Conservation (phyloP, 2,888 invertebrate genomes). For the Phasia obesa region DNA sequence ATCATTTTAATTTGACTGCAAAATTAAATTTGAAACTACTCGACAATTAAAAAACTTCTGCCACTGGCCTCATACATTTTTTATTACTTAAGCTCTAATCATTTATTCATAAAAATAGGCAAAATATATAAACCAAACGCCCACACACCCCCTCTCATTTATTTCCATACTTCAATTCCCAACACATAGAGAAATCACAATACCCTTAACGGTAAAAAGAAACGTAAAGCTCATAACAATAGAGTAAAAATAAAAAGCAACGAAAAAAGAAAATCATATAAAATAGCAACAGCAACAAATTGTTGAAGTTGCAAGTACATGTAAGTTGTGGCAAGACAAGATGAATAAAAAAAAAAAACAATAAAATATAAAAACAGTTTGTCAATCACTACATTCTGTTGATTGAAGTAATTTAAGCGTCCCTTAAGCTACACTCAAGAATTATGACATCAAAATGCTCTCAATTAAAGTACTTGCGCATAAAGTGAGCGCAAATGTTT, state of each 20-base stretch:
- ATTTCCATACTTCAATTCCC: slow-evolving; percentile 4
- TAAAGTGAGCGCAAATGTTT: slow-evolving; percentile 61
- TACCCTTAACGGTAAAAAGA: slow-evolving; percentile 15
- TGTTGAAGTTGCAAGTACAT: background rate
- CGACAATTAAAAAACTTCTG: background rate
- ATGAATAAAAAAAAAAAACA: background rate
- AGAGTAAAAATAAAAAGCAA: slow-evolving; percentile 24
- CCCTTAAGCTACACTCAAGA: slow-evolving; percentile 72
- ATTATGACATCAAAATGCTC: slow-evolving; percentile 80
- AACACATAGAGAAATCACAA: slow-evolving; percentile 26
- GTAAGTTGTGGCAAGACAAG: background rate
- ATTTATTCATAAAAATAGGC: slow-evolving; percentile 56
- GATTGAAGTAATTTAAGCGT: slow-evolving; percentile 74
- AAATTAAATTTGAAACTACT: too few relatives aligned
- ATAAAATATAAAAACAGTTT: slow-evolving; percentile 64
- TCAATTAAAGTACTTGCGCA: slow-evolving; percentile 78
- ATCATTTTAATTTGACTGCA: too few relatives aligned
- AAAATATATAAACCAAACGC: slow-evolving; percentile 13
- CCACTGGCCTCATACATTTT: background rate
- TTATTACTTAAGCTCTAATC: slow-evolving; percentile 42
- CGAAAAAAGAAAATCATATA: slow-evolving; percentile 10
- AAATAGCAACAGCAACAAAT: slow-evolving; percentile 28
- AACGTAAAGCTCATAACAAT: slow-evolving; percentile 47
- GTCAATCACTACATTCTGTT: slow-evolving; percentile 69
- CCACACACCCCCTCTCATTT: background rate